phyloP scores from a whole-genome alignment of 2,113 vertebrate species.

The Paralichthys olivaceus region DNA sequence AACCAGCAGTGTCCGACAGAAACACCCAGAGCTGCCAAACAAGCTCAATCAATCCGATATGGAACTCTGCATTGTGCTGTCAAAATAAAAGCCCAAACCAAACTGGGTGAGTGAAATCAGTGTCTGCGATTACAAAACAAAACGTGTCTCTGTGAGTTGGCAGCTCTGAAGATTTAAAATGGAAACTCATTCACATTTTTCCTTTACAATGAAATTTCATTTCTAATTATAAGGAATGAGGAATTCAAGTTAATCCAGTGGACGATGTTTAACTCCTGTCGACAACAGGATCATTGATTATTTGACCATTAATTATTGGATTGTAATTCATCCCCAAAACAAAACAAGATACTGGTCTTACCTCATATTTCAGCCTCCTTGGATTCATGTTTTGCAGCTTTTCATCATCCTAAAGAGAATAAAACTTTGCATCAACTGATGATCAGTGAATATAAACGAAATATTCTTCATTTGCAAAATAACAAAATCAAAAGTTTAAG shows the following conservation, averaged over 20 bases:
- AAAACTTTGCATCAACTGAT: neutral
- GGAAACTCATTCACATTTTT: neutral
- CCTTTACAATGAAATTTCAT: neutral
- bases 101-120: too few species aligned
- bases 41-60: too few species aligned
- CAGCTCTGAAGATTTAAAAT: neutral
- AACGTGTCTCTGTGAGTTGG: too few species aligned
- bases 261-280: too few species aligned
- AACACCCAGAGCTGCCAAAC: too few species aligned
- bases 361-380: slow-evolving; percentile 79
- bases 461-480: slow-evolving; percentile 1
- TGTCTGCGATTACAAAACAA: too few species aligned
- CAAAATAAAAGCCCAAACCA: too few species aligned
- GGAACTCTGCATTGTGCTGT: too few species aligned
- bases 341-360: slow-evolving; percentile 37
- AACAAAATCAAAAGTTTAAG: too few species aligned
- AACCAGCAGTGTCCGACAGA: too few species aligned
- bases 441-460: neutral
- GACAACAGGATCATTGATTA: neutral
- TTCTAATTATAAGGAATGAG: neutral
- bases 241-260: too few species aligned
- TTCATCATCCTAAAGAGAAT: slow-evolving; percentile 74
- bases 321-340: neutral
- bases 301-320: neutral
- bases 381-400: slow-evolving; percentile 55